Base-by-base conservation (phyloP, 2,113 vertebrate genomes). In the Trochalopteron elliotii region DNA sequence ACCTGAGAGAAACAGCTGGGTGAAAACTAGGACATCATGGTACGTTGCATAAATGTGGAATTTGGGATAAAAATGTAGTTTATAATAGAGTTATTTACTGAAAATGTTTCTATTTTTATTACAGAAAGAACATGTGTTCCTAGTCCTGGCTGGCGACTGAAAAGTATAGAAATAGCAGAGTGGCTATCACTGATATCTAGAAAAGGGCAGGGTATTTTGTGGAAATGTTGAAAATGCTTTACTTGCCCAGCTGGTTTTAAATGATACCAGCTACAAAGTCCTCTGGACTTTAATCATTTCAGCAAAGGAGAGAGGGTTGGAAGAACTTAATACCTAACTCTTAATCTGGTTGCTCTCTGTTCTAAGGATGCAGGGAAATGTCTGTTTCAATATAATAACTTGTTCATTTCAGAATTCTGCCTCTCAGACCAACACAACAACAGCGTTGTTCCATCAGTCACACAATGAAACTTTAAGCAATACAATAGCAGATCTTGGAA, bases 191-290 rank as follows among this genome's bases (percentile, higher is more conserved):
- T 67, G 39, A 74, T 57, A 39, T 84, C 65, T 87, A 59, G 55
- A 91, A 69, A 11, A 83, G 33, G 30, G n/a, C 33, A 89, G 64
- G 80, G n/a, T 59, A 63, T 39, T 70, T 74, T 61, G 42, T 33
- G 40, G 35, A 55, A 55, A 30, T 52, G 77, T 50, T 83, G 71
- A 79, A 95, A 95, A 83, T 20, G 21, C 12, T 83, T 96, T 88
- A 80, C 71, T 83, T 90, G 55, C 55, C 63, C 75, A 95, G 47
- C 59, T 82, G 85, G 24, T 93, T 93, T 95, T 83, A 86, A 75
- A 77, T 0, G 50, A 95, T 92, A 91, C 40, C 49, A 90, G 75
- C 84, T 77, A 93, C 65, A 87, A 93, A 90, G 65, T 74, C 75
- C 39, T 80, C 70, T 74, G 50, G 61, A 77, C 90, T 92, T 90